Conservation (phyloP, 2,113 vertebrate species). For the Hemichromis elongatus region DNA sequence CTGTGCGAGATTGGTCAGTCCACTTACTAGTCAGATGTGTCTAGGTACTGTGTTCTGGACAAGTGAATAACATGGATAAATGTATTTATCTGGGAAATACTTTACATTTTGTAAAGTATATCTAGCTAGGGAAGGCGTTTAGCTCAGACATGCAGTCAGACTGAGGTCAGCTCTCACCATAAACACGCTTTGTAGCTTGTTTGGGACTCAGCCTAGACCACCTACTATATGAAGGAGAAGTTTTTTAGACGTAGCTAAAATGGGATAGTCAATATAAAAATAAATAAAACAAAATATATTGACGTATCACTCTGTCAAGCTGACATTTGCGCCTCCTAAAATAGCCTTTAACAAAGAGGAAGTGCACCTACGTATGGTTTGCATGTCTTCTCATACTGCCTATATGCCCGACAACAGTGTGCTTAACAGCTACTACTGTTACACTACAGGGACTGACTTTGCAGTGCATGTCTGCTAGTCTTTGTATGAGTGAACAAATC, state of each 20-base stretch:
- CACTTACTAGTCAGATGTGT: fast-evolving
- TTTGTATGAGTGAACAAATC: neutral
- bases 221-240: neutral
- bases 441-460: neutral
- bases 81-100: neutral
- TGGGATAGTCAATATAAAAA: neutral
- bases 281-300: neutral
- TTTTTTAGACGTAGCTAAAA: neutral
- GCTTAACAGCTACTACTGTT: neutral
- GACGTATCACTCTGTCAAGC: neutral
- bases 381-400: neutral
- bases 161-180: neutral
- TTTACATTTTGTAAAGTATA: fast-evolving
- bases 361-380: neutral
- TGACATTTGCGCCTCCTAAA: neutral
- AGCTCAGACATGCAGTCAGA: neutral
- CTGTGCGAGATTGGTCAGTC: neutral
- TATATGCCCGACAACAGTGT: neutral
- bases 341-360: neutral
- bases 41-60: fast-evolving
- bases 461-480: neutral
- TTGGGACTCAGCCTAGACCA: neutral
- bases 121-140: fast-evolving
- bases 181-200: neutral
- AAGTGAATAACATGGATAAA: neutral